phyloP scores from a whole-genome alignment of 2,888 invertebrate species.

The Coleophora flavipennella region DNA sequence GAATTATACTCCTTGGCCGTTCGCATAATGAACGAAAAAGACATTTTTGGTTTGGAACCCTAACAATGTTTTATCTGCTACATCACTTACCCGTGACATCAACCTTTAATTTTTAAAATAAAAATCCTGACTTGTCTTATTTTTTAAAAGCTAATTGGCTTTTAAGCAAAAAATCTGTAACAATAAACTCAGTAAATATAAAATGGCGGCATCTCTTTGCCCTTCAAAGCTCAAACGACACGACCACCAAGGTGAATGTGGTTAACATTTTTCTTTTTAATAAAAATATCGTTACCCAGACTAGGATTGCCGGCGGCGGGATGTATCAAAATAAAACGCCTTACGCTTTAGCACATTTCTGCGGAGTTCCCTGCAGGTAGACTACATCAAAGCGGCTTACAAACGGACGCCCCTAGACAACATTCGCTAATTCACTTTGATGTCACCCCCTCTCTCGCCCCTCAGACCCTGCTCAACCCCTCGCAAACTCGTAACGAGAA shows the following conservation, averaged over 20 bases:
- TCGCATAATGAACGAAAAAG: too few species aligned
- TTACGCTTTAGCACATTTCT: constrained; percentile 49
- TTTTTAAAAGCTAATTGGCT: too few species aligned
- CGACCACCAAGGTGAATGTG: constrained; percentile 1
- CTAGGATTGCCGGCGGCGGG: constrained; percentile 17
- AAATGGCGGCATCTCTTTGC: constrained; percentile 22
- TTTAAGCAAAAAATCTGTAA: too few species aligned
- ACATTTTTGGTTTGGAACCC: too few species aligned
- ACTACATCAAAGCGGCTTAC: constrained; percentile 67
- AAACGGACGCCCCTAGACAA: constrained; percentile 70
- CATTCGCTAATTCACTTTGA: constrained; percentile 72
- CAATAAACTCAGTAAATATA: too few species aligned
- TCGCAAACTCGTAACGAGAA: constrained; percentile 49
- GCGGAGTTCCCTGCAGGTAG: constrained; percentile 51
- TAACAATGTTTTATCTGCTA: too few species aligned
- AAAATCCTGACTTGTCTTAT: too few species aligned
- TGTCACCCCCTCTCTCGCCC: constrained; percentile 46
- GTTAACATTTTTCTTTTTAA: constrained; percentile 8
- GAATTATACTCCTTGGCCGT: too few species aligned
- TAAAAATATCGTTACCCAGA: constrained; percentile 15
- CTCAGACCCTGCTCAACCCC: constrained; percentile 20
- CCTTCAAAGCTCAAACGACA: constrained; percentile 20
- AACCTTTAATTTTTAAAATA: too few species aligned
- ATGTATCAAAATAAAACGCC: constrained; percentile 46
- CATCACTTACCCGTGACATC: too few species aligned